Evolutionary conservation across 1,140 invertebrate genomes (phyloP).

Genomic region (Drosophila yakuba): DNA sequence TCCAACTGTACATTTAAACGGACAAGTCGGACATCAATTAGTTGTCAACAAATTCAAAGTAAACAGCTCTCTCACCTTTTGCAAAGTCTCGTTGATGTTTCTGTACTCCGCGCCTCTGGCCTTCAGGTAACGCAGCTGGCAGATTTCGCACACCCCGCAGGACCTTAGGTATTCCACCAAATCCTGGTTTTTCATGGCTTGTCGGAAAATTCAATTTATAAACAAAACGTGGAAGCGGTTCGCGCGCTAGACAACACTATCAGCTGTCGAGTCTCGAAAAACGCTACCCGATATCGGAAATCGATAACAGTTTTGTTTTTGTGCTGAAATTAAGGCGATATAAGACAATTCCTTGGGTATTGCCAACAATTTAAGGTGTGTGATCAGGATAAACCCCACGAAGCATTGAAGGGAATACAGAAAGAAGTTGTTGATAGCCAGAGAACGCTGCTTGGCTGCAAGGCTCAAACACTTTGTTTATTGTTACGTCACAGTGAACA

Average conservation of each 20-base stretch:
- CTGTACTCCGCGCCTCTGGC: constrained; percentile 84
- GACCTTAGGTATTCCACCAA: constrained; percentile 83
- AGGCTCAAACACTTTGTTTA: constrained; percentile 40
- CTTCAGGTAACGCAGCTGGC: constrained; percentile 86
- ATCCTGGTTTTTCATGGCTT: constrained; percentile 77
- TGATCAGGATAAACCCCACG: background rate
- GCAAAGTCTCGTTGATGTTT: constrained; percentile 81
- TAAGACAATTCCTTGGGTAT: constrained; percentile 40
- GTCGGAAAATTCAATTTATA: constrained; percentile 26
- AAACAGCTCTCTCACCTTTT: constrained; percentile 64
- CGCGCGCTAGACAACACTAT: constrained; percentile 11
- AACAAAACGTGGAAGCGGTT: constrained; percentile 62
- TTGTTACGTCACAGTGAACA: constrained; percentile 70
- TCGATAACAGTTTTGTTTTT: background rate
- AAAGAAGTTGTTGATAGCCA: background rate
- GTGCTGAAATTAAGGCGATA: constrained; percentile 14
- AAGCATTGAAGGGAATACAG: background rate
- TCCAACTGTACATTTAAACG: constrained; percentile 42
- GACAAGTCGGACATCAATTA: constrained; percentile 3
- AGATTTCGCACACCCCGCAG: constrained; percentile 86
- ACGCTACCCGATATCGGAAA: background rate
- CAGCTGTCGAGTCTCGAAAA: constrained; percentile 1
- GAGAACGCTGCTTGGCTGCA: too few relatives aligned
- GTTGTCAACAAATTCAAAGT: constrained; percentile 1
- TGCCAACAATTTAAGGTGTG: constrained; percentile 52